A percentile compares a stretch with the other conserved stretches of the same genome.
Evolutionary conservation across 2,113 vertebrate species (phyloP).

Genomic region (Meles meles): DNA sequence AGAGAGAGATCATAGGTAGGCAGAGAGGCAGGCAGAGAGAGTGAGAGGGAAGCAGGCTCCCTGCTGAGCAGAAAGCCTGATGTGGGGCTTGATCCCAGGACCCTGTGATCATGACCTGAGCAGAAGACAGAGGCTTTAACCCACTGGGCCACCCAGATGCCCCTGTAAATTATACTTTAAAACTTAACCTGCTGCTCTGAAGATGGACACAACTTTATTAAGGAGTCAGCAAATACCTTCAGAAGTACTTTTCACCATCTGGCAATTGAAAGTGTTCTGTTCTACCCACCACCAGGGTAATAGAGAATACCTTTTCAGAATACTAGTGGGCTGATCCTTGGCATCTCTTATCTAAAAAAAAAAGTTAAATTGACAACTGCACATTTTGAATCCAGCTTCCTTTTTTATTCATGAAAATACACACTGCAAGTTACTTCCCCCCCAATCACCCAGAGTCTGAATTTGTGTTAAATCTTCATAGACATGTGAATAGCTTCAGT

Average conservation of each 20-base stretch:
- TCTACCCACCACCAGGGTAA: constrained; percentile 10
- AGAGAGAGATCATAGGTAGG: no score
- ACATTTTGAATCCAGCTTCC: constrained; percentile 64
- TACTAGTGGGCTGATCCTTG: constrained; percentile 29
- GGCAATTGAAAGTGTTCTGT: not conserved
- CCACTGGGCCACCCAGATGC: no score
- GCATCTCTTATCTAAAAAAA: constrained; percentile 32
- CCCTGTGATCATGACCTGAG: no score
- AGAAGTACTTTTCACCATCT: not conserved
- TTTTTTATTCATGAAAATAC: constrained; percentile 61
- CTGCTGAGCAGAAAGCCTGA: no score
- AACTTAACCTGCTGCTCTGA: not conserved
- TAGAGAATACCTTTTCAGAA: constrained; percentile 21
- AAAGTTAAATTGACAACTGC: constrained; percentile 3
- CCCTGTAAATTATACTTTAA: no score
- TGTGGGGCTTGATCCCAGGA: no score
- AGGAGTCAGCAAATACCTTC: not conserved
- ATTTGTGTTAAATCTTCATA: constrained; percentile 68
- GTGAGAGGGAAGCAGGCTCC: no score
- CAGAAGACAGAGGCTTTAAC: no score
- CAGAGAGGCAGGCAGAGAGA: no score
- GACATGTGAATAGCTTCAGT: constrained; percentile 79
- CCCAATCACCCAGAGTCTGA: constrained; percentile 37
- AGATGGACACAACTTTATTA: not conserved
- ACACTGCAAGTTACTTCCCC: constrained; percentile 53